Conservation (phyloP, 92 coral and sea anemone genomes). For the Heliopora coerulea region DNA sequence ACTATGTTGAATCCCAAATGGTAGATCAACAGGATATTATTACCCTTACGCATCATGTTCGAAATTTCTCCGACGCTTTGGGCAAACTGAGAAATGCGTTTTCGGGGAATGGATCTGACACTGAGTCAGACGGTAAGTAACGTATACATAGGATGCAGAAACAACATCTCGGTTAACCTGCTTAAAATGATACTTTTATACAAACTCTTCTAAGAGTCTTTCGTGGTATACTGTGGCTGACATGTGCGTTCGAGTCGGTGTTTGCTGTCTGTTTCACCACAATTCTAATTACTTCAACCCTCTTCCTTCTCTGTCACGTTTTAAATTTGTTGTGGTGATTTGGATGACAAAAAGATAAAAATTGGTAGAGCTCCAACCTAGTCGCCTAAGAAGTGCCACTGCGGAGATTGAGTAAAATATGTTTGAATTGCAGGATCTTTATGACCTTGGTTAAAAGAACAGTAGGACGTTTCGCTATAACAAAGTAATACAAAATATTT, state of each 20-base stretch:
- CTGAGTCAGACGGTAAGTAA: constrained; percentile 37
- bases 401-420: no score
- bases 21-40: constrained; percentile 91
- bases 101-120: constrained; percentile 55
- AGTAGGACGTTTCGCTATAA: no score
- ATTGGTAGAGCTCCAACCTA: no score
- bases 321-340: not conserved
- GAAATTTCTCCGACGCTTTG: constrained; percentile 88
- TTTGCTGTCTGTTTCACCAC: constrained; percentile 24
- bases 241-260: constrained; percentile 34
- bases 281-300: constrained; percentile 32
- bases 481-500: no score
- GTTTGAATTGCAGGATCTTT: no score
- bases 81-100: constrained; percentile 77
- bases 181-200: not conserved
- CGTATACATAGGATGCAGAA: not conserved
- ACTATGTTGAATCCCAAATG: constrained; percentile 87
- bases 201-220: not conserved
- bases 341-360: not conserved
- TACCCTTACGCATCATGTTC: constrained; percentile 82
- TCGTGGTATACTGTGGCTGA: constrained; percentile 11
- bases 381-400: no score
- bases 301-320: not conserved
- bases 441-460: no score
- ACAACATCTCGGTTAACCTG: not conserved